phyloP scores from a whole-genome alignment of 1,140 invertebrate species.

The Danaus plexippus region DNA sequence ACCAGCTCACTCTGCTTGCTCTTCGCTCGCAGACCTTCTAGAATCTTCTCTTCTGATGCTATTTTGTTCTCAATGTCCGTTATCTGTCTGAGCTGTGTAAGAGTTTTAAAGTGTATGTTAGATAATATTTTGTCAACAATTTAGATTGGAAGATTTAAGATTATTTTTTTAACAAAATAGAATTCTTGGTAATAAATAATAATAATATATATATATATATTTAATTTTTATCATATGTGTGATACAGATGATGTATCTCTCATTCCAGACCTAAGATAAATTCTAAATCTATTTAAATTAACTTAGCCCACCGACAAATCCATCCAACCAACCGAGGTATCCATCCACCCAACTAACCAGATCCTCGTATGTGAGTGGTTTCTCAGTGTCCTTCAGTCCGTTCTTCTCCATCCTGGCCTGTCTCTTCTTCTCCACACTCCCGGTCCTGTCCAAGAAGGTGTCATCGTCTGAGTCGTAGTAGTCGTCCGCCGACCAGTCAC shows the following conservation, averaged over 20 bases:
- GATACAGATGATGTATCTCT: no score
- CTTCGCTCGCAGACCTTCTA: conserved; percentile 68
- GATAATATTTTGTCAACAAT: no score
- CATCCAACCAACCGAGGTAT: no score
- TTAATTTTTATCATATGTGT: no score
- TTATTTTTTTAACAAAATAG: no score
- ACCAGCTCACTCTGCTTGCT: conserved; percentile 34
- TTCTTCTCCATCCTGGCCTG: conserved; percentile 81
- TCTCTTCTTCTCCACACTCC: conserved; percentile 91
- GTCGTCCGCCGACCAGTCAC: conserved; percentile 90
- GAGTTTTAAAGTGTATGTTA: not conserved
- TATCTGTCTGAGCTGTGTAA: conserved; percentile 79
- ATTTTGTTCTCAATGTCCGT: conserved; percentile 74
- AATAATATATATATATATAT: no score
- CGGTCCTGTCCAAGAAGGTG: conserved; percentile 95
- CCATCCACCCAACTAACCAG: conserved; percentile 73
- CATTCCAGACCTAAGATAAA: no score
- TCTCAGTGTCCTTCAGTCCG: conserved; percentile 64
- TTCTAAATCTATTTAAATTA: no score
- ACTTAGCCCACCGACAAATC: no score
- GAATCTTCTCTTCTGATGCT: conserved; percentile 71
- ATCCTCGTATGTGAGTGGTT: conserved; percentile 81
- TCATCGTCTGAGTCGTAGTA: conserved; percentile 98
- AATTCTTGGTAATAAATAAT: no score
- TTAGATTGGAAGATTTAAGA: no score